These are phyloP conservation scores for Dryobates pubescens DNA, from an alignment of 2,797 vertebrate genomes.

Conservation along the genomic window DNA sequence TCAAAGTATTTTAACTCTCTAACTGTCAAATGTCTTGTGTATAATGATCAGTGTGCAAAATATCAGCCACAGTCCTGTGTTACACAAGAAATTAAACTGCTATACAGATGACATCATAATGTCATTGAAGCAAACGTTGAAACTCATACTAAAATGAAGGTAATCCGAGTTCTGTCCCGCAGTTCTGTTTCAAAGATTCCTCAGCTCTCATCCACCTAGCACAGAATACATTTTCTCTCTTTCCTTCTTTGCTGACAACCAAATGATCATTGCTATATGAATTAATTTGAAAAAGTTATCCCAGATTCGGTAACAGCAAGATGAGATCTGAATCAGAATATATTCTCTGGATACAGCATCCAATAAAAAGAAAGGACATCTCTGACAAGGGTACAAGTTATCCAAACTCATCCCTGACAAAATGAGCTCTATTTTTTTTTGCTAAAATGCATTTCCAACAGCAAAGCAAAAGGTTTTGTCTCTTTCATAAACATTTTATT, in stretches of 20 bases:
- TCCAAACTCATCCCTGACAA: background rate
- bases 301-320: background rate
- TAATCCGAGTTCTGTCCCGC: background rate
- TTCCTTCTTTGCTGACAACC: slow-evolving; percentile 19
- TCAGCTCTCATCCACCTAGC: slow-evolving; percentile 11
- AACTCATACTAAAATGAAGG: background rate
- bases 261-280: background rate
- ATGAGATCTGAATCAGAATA: slow-evolving; percentile 17
- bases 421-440: background rate
- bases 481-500: background rate
- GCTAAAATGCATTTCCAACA: background rate
- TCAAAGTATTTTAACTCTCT: background rate
- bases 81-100: background rate
- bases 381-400: background rate
- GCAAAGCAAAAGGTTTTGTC: background rate
- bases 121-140: background rate
- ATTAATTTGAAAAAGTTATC: slow-evolving; percentile 22
- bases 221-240: background rate
- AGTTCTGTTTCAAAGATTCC: background rate
- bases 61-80: background rate
- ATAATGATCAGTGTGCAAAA: background rate
- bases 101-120: background rate
- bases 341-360: background rate
- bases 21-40: background rate
- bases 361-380: background rate